These are phyloP conservation scores for Gisinianus flammeolus DNA, from an alignment of 2,888 invertebrate genomes.

Conservation along the genomic window DNA sequence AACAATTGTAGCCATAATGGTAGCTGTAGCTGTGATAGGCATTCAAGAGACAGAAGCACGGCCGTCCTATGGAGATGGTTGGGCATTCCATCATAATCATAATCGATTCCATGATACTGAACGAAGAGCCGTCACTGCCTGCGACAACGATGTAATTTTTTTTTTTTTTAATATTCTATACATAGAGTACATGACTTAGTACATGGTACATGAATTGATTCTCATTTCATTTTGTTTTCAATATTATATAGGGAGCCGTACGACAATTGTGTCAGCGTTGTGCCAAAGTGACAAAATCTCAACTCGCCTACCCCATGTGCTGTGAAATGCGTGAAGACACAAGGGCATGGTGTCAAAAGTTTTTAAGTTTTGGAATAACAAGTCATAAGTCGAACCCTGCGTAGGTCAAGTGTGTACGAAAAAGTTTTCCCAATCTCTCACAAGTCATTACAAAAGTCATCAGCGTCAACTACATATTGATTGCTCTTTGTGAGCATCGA, in stretches of 20 bases:
- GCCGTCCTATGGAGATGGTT: not conserved
- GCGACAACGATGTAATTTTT: not conserved
- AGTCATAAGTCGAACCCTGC: constrained; percentile 4
- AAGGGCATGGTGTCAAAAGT: not conserved
- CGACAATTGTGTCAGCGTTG: constrained; percentile 16
- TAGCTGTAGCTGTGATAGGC: not conserved
- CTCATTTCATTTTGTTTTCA: not conserved
- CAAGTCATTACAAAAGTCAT: not conserved
- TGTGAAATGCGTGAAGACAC: not conserved
- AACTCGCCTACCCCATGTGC: constrained; percentile 2
- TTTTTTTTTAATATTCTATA: not conserved
- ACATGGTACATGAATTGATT: not conserved
- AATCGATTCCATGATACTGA: not conserved
- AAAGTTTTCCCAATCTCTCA: not conserved
- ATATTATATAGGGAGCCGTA: not conserved
- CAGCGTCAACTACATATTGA: not conserved
- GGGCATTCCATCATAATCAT: not conserved
- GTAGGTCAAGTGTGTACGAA: not conserved
- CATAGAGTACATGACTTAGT: not conserved
- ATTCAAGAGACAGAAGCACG: constrained; percentile 1
- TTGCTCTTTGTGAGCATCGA: not conserved
- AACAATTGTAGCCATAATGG: constrained; percentile 9
- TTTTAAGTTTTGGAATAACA: constrained; percentile 12
- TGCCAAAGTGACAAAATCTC: constrained; percentile 20
- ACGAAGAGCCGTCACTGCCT: not conserved